Evolutionary conservation across 2,797 vertebrate genomes (phyloP), one percentile per base, ranked within the genome.

Genomic region (Hephaestus fuliginosus): DNA sequence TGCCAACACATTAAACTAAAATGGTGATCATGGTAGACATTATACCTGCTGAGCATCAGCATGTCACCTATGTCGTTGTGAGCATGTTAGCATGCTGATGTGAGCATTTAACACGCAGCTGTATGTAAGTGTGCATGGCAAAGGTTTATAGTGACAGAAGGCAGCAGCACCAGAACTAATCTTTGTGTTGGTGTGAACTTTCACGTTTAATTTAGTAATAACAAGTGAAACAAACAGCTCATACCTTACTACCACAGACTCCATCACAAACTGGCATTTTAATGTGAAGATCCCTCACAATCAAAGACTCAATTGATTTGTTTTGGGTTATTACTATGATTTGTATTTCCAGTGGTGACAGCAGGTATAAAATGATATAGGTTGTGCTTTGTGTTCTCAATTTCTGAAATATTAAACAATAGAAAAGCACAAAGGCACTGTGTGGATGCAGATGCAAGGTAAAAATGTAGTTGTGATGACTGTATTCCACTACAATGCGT

Each of bases 401-500:
- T 81, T 73, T 72, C 75, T 20, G 10, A 75, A 73, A 69, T 43
- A 46, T 30, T 11, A 33, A 70, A 64, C 41, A 36, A 61, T 28
- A 60, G 51, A 33, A 71, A 78, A 70, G n/a, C 18, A 39, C 20
- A 25, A 22, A 44, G 10, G 30, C 28, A 28, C 14, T 83, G 17
- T 65, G 53, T 49, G 70, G 30, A 30, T 56, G 63, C n/a, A 53
- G 41, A 57, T 69, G 33, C 15, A 56, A 33, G 36, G 55, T 49
- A 13, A 69, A 60, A 73, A 51, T 33, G 0, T 60, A 39, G 74
- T 66, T 71, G 51, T 53, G 44, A 63, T 76, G 70, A 48, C 61
- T 53, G 20, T 73, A 78, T 70, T 78, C 22, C 14, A 41, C 56
- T 41, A 70, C 63, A 81, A 72, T 74, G 67, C 8, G 12, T 58